Evolutionary conservation across 2,888 invertebrate genomes (phyloP).

Genomic region (Aphodius sticticus): DNA sequence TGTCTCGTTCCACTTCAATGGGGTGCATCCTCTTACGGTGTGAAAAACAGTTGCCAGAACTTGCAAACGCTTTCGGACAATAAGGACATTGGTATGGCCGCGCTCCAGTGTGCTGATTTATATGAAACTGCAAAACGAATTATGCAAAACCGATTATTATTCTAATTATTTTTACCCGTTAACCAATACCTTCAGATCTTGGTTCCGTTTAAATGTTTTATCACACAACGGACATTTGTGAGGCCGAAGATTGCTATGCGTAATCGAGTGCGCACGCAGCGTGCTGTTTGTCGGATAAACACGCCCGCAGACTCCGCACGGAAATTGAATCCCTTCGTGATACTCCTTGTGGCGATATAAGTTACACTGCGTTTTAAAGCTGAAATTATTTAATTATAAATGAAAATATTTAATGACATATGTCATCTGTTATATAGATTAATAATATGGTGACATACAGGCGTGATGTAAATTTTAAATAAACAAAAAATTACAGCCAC

Average conservation of each 20-base stretch:
- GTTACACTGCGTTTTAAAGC: constrained; percentile 72
- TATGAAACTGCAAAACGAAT: constrained; percentile 65
- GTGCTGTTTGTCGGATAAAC: constrained; percentile 75
- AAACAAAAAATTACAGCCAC: too few relatives aligned
- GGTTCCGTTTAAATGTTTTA: constrained; percentile 77
- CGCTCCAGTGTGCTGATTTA: constrained; percentile 78
- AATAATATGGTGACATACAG: too few relatives aligned
- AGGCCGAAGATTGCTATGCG: constrained; percentile 73
- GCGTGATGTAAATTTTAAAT: too few relatives aligned
- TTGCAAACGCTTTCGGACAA: constrained; percentile 75
- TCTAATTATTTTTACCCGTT: background rate
- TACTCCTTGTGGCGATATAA: constrained; percentile 71
- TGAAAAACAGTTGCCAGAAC: constrained; percentile 78
- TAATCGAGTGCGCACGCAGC: constrained; percentile 73
- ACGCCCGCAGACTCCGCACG: constrained; percentile 73
- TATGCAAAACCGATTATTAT: too few relatives aligned
- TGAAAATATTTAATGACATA: too few relatives aligned
- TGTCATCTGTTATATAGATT: too few relatives aligned
- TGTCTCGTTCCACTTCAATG: constrained; percentile 65
- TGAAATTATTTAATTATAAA: constrained; percentile 52
- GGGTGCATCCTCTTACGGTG: constrained; percentile 78
- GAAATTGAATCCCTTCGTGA: constrained; percentile 66
- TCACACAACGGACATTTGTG: constrained; percentile 74
- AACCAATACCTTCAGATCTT: constrained; percentile 71
- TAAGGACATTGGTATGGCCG: constrained; percentile 78